Conservation (phyloP, 2,888 invertebrate species). For the Acronicta alni region DNA sequence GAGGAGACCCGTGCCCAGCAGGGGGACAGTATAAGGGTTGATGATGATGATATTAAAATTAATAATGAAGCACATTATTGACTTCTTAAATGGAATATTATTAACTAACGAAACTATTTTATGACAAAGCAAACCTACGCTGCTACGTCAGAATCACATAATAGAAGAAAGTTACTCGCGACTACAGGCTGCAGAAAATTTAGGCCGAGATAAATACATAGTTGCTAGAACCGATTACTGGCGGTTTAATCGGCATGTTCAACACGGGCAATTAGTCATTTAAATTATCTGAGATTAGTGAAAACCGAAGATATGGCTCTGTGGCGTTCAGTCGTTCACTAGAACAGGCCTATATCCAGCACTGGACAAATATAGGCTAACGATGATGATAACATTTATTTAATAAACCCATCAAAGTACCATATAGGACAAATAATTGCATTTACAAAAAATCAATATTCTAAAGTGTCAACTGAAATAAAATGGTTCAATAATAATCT, state of each 20-base stretch:
- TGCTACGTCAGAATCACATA: conserved; percentile 9
- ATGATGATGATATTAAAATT: no score
- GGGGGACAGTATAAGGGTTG: no score
- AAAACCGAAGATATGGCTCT: no score
- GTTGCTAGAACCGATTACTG: conserved; percentile 26
- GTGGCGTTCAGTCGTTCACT: no score
- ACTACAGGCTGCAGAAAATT: conserved; percentile 24
- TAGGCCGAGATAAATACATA: conserved; percentile 34
- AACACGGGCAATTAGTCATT: neutral
- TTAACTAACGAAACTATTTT: no score
- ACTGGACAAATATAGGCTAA: no score
- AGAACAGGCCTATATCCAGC: no score
- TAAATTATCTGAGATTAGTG: no score
- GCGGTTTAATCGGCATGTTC: conserved; percentile 15
- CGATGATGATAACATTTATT: no score
- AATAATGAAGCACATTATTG: no score
- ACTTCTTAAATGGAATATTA: no score
- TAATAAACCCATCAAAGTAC: neutral
- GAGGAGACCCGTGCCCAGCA: no score
- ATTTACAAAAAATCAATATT: neutral
- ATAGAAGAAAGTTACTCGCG: conserved; percentile 3
- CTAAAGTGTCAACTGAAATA: conserved; percentile 13
- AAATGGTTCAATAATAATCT: conserved; percentile 8
- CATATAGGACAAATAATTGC: neutral
- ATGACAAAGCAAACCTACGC: conserved; percentile 3